Conservation (phyloP, 2,113 vertebrate species). For the Rhagologus leucostigma region DNA sequence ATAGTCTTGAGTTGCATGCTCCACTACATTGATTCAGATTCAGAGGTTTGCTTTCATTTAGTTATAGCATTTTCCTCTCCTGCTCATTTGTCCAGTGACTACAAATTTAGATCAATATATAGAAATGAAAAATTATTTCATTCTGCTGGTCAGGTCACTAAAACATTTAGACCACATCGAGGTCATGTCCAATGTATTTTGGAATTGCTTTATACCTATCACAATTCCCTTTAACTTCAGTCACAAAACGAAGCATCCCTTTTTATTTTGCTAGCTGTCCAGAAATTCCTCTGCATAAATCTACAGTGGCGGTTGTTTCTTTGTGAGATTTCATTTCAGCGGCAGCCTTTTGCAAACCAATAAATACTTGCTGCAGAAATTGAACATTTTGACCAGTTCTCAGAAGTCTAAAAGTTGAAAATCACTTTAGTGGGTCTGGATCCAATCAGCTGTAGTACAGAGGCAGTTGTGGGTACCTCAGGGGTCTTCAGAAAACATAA, state of each 20-base stretch:
- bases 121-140: background rate
- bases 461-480: background rate
- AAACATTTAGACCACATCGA: background rate
- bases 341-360: background rate
- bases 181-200: background rate
- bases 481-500: background rate
- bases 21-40: background rate
- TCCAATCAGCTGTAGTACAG: background rate
- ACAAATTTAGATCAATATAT: background rate
- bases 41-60: background rate
- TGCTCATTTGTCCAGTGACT: background rate
- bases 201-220: background rate
- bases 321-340: background rate
- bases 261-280: background rate
- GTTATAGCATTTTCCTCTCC: background rate
- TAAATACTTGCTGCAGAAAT: background rate
- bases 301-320: background rate
- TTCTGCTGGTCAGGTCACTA: background rate
- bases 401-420: background rate
- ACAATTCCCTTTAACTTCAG: background rate
- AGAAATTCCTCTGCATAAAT: background rate
- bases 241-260: background rate
- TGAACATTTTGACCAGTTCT: background rate
- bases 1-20: rapidly evolving
- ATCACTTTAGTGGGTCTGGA: background rate